These are phyloP conservation scores for Trachelus iudaicus DNA, from an alignment of 2,888 invertebrate genomes.

Conservation along the genomic window DNA sequence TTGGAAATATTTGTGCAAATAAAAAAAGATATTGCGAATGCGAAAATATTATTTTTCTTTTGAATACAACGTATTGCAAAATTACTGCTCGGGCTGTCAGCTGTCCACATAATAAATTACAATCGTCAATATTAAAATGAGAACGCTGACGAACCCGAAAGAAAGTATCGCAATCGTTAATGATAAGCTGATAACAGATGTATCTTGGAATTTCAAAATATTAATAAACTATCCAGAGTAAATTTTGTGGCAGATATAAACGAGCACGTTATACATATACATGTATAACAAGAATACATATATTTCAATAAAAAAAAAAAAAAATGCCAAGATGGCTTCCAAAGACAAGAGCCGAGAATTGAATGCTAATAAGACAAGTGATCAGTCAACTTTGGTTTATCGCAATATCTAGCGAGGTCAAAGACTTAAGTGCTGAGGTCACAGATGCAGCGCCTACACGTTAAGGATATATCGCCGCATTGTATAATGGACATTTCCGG, in stretches of 20 bases:
- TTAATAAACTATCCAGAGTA: background rate
- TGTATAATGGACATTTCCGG: background rate
- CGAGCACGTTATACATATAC: background rate
- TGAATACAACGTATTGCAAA: too few relatives aligned
- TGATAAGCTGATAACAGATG: background rate
- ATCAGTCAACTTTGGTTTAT: background rate
- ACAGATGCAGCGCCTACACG: background rate
- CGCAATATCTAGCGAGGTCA: background rate
- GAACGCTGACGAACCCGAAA: background rate
- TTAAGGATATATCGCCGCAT: background rate
- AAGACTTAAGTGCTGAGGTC: background rate
- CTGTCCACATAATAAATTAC: too few relatives aligned
- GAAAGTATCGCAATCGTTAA: background rate
- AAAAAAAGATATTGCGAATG: too few relatives aligned
- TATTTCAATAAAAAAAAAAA: background rate
- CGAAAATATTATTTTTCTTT: too few relatives aligned
- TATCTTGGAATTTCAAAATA: background rate
- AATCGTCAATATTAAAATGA: background rate
- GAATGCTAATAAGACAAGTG: background rate
- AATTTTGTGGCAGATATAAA: background rate
- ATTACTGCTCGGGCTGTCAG: too few relatives aligned
- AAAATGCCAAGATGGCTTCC: background rate
- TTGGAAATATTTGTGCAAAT: background rate
- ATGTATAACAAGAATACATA: too few relatives aligned
- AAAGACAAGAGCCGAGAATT: background rate